Evolutionary conservation across 2,113 vertebrate genomes (phyloP), one percentile per base, ranked within the genome.

Genomic region (Irena cyanogastra): DNA sequence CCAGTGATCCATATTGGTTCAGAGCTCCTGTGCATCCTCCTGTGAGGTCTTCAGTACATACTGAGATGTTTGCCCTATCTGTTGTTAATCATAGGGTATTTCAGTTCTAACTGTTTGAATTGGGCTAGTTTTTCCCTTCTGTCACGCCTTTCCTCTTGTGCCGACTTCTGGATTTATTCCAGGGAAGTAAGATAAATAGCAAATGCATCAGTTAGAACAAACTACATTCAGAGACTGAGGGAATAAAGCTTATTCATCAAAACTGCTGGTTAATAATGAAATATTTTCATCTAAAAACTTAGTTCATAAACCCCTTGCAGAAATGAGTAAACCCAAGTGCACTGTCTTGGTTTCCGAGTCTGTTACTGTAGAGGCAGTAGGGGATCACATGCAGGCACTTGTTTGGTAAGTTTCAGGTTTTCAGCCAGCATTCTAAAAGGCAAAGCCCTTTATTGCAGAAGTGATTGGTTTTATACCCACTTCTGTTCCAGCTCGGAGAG

Each of bases 371-470:
- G 14, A 31, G 31, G 47, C 0, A 0, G 2, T 28, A 50, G 47
- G 15, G 19, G 52, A 42, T 60, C 8, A 1, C 7, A 6, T 33
- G 22, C 52, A 64, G 60, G 18, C 0, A 0, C 13, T 70, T n/a
- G 10, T 33, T 47, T 64, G 30, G 4, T 19, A 60, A 69, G 37
- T 52, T 37, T 50, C 11, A 28, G 27, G 26, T 71, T 84, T 91
- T 80, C 47, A 70, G 50, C 12, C 35, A 77, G 52, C 45, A 57
- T 53, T 59, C 39, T 30, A 27, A 78, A 74, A 68, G 27, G 16
- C n/a, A 75, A 92, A 93, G 31, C 56, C 17, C 16, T 56, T 1
- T 18, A 18, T 52, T 2, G 1, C 19, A 23, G 39, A 65, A 88
- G 23, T 61, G 33, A 3, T 59, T n/a, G 10, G 13, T 8, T 88